phyloP scores from a whole-genome alignment of 2,797 vertebrate genomes.

The Oreortyx pictus region DNA sequence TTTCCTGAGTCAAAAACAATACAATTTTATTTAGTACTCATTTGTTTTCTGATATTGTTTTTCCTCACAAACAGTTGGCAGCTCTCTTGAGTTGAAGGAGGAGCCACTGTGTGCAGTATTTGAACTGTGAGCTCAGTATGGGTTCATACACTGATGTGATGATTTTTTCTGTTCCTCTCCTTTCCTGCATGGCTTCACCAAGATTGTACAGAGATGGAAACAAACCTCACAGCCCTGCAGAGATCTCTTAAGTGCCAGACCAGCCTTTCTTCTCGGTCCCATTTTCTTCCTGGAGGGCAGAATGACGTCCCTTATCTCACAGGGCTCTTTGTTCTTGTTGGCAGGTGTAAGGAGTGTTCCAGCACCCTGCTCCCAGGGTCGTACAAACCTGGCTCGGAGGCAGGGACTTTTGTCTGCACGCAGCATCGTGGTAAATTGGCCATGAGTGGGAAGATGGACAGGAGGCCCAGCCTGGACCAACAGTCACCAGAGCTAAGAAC shows the following conservation, averaged over 20 bases:
- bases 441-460: neutral
- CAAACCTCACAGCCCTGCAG: neutral
- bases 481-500: constrained; percentile 25
- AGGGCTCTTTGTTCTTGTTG: neutral
- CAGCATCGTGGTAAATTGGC: constrained; percentile 84
- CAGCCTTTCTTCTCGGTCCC: neutral
- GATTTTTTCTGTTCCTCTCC: neutral
- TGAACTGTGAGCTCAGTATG: neutral
- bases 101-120: neutral
- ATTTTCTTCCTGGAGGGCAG: neutral
- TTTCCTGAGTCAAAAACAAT: neutral
- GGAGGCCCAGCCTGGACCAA: constrained; percentile 67
- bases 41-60: no score
- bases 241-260: neutral
- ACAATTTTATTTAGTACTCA: neutral
- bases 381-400: constrained; percentile 84
- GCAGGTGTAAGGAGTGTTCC: constrained; percentile 92
- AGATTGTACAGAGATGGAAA: neutral
- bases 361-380: constrained; percentile 94
- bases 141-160: neutral
- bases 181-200: neutral
- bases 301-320: neutral
- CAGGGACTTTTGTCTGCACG: constrained; percentile 88
- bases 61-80: neutral
- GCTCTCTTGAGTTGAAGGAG: neutral